A percentile compares a stretch with the other conserved stretches of the same genome.
phyloP scores from a whole-genome alignment of 2,797 vertebrate species.

The Typhlichthys eigenmanni region DNA sequence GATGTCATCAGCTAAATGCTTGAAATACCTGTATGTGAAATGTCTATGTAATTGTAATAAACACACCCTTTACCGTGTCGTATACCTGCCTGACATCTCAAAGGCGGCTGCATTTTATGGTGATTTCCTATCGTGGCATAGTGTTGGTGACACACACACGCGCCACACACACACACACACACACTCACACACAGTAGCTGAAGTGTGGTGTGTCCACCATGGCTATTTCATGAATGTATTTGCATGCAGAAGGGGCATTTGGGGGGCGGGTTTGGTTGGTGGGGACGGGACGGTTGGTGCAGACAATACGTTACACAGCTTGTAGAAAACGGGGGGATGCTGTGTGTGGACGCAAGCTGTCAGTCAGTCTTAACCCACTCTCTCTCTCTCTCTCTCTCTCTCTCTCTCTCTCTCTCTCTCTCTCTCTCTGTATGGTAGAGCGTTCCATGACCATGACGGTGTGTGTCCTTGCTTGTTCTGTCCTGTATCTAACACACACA shows the following conservation, averaged over 20 bases:
- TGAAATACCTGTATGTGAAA: no score
- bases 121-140: slow-evolving; percentile 32
- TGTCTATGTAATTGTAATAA: neutral
- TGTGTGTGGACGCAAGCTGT: slow-evolving; percentile 74
- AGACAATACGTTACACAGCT: slow-evolving; percentile 67
- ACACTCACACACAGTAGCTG: slow-evolving; percentile 27
- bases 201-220: slow-evolving; percentile 63
- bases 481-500: neutral
- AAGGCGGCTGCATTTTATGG: slow-evolving; percentile 21
- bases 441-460: neutral
- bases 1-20: neutral
- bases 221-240: slow-evolving; percentile 78
- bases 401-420: slow-evolving; percentile 30
- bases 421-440: slow-evolving; percentile 18
- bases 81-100: slow-evolving; percentile 16
- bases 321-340: slow-evolving; percentile 54
- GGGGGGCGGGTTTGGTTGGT: slow-evolving; percentile 43
- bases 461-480: neutral
- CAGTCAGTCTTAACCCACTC: slow-evolving; percentile 76
- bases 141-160: slow-evolving; percentile 14
- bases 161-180: slow-evolving; percentile 10
- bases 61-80: neutral
- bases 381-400: slow-evolving; percentile 31
- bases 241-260: slow-evolving; percentile 70
- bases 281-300: slow-evolving; percentile 49